Conservation (phyloP, 2,797 vertebrate genomes). For the Oreochromis mossambicus region DNA sequence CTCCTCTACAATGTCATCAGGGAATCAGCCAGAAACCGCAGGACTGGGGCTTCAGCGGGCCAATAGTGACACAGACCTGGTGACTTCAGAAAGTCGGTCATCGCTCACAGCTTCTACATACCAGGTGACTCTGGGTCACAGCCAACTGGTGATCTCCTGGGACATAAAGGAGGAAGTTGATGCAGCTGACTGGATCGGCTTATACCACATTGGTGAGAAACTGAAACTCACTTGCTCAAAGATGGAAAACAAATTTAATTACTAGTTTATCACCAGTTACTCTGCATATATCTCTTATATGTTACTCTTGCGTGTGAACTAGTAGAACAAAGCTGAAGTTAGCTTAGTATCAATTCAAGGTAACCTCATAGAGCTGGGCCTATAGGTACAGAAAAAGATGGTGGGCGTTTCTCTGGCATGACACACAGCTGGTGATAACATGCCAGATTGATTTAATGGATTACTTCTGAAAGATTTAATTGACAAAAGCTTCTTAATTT, state of each 20-base stretch:
- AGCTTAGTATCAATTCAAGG: accelerated
- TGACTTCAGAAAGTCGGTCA: constrained; percentile 93
- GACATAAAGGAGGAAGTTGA: constrained; percentile 99
- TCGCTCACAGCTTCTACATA: constrained; percentile 91
- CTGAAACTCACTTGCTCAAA: not conserved
- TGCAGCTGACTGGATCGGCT: constrained; percentile 96
- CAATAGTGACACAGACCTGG: constrained; percentile 94
- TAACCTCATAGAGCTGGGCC: not conserved
- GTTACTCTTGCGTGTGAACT: not conserved
- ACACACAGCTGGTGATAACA: not conserved
- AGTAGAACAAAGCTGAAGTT: not conserved
- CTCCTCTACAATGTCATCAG: constrained; percentile 6
- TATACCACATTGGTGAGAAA: constrained; percentile 93
- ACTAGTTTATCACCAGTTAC: not conserved
- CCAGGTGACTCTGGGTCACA: constrained; percentile 87
- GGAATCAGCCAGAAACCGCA: constrained; percentile 10
- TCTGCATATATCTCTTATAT: not conserved
- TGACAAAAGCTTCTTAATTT: accelerated
- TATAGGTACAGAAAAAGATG: accelerated
- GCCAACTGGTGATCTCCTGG: constrained; percentile 95
- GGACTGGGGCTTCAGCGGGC: constrained; percentile 84
- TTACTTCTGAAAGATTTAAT: not conserved
- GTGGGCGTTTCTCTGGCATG: not conserved
- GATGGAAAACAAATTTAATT: not conserved
- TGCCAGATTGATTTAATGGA: not conserved